Base-by-base conservation (phyloP, 2,797 vertebrate species). In the Choloepus didactylus region DNA sequence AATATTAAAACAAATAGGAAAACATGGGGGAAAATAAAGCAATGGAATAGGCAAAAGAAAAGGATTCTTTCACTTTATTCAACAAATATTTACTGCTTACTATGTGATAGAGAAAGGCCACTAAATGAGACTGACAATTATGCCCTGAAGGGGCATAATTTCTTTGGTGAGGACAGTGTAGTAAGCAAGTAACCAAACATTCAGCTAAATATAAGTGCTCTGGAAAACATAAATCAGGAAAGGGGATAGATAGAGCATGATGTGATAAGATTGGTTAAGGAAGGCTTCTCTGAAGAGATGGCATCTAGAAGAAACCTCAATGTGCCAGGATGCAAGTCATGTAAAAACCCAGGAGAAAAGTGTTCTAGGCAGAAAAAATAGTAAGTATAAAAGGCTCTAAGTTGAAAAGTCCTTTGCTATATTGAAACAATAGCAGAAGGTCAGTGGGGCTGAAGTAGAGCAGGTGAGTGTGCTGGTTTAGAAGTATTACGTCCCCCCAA, bases 281-380 rank as follows among this genome's bases (percentile, higher is more conserved):
- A 83, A 85, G 87, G 60, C 67, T 29, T 87, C 35, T 92, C 60
- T 75, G 62, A 92, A 85, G 93, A 73, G 31, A 90, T 46, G 82
- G 54, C 54, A 83, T 72, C 35, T 31, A 75, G 25, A 5, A 87
- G 77, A 70, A 92, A 85, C 10, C 1, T 41, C 88, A 88, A 60
- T 67, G 41, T 12, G 6, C 27, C 90, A 93, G 31, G 23, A 77
- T 67, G 27, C 21, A 56, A 93, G 77, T 59, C 49, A 29, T n/a
- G 12, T 56, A 80, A 84, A 73, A 87, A 46, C 66, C 66, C 27
- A 21, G 8, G 49, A 91, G 64, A 75, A 69, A 93, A 12, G 14
- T 10, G 44, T 82, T 31, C 3, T 7, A 77, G 46, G 67, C 31
- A 86, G 25, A 77, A 8, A 10, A 70, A 86, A 82, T 4, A 27